Conservation (phyloP, 1,140 invertebrate genomes). For the Ostrea denselamellosa region DNA sequence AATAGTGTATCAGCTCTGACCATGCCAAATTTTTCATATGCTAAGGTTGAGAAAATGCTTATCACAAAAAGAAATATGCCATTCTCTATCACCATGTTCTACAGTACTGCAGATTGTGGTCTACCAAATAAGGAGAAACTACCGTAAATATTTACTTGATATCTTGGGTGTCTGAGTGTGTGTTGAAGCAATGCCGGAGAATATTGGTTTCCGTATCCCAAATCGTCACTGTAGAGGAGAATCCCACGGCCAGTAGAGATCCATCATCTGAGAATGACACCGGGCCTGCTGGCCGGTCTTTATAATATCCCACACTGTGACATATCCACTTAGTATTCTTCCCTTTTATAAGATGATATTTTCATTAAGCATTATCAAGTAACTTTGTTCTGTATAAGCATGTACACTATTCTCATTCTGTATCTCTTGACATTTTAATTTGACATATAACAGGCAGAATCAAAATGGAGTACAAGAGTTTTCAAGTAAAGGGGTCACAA, state of each 20-base stretch:
- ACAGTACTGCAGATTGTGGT: no score
- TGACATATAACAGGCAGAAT: no score
- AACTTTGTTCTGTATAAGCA: neutral
- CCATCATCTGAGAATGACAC: constrained; percentile 87
- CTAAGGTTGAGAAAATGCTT: no score
- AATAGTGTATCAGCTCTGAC: no score
- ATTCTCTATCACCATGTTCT: no score
- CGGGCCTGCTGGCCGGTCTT: constrained; percentile 81
- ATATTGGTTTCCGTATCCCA: constrained; percentile 82
- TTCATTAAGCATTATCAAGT: neutral
- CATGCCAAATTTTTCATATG: no score
- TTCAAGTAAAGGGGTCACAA: no score
- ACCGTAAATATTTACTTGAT: constrained; percentile 66
- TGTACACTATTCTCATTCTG: no score
- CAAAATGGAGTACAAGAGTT: no score
- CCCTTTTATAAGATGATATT: constrained; percentile 60
- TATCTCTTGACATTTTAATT: no score
- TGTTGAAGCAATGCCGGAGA: constrained; percentile 80
- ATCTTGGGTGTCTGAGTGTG: constrained; percentile 58
- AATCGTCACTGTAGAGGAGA: constrained; percentile 85
- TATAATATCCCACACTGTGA: constrained; percentile 84
- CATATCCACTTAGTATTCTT: constrained; percentile 83
- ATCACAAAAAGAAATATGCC: no score
- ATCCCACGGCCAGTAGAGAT: constrained; percentile 86
- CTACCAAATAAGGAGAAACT: neutral